These are phyloP conservation scores for Prunella himalayana DNA, from an alignment of 2,113 vertebrate genomes.

Conservation along the genomic window DNA sequence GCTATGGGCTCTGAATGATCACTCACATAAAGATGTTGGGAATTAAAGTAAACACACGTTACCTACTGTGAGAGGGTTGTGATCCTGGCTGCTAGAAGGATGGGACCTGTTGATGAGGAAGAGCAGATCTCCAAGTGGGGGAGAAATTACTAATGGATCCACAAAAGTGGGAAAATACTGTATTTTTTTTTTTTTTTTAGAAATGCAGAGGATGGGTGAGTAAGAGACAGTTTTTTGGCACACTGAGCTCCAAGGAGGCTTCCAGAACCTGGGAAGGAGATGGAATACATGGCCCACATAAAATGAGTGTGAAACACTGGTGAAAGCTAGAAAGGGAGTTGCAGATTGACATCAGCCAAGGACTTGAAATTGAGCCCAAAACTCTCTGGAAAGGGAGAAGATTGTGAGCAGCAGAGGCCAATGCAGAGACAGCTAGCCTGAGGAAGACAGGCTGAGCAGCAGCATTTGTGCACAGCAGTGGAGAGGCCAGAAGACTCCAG, in stretches of 20 bases:
- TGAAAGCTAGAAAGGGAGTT: conserved; percentile 25
- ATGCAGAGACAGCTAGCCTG: background rate
- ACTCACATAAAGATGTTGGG: background rate
- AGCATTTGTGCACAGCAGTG: background rate
- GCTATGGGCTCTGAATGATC: background rate
- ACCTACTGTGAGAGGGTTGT: background rate
- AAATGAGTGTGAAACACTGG: conserved; percentile 1
- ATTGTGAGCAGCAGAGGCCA: background rate
- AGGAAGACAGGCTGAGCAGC: background rate
- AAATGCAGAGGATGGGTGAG: conserved; percentile 27
- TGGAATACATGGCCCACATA: conserved; percentile 14
- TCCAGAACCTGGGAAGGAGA: background rate
- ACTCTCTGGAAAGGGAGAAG: background rate
- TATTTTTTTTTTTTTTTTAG: background rate
- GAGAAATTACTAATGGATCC: background rate
- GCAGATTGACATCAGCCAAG: conserved; percentile 23
- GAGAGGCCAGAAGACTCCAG: background rate
- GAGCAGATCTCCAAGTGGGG: background rate
- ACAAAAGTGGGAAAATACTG: background rate
- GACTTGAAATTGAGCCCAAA: background rate
- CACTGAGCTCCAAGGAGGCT: background rate
- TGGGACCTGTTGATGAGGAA: background rate
- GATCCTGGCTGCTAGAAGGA: background rate
- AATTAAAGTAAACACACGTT: background rate
- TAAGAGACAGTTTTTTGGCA: conserved; percentile 46